Base-by-base conservation (phyloP, 2,113 vertebrate genomes). In the Ophiodon elongatus region DNA sequence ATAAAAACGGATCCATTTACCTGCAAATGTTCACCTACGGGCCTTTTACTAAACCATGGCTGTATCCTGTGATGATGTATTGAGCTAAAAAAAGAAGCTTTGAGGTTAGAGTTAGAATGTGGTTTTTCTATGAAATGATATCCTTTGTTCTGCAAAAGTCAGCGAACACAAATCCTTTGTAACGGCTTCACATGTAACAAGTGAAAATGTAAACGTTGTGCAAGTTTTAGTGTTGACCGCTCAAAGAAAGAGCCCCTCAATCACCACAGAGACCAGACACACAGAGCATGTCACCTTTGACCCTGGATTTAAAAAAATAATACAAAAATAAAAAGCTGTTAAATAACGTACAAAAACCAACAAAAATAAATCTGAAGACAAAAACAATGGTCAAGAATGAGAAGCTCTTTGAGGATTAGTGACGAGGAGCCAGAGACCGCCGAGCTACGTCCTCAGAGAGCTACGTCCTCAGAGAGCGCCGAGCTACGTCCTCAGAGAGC, bases 181-280 rank as follows among this genome's bases (percentile, higher is more conserved):
- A 50, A 79, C 37, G 15, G 43, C 50, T 70, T 43, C 14, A 65
- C 45, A 8, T 13, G 73, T 60, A 60, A 85, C 27, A 4, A 72
- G 43, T 76, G 27, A 64, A 76, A 50, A 84, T 88, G 84, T 90
- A 92, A 94, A 94, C 82, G 72, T 75, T 84, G 87, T 83, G 82
- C 82, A 84, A 88, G 67, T 70, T 1, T 69, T 60, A 83, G 56
- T 68, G 81, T 90, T 88, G 47, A 84, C 37, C 63, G 73, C 59
- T 41, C 21, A 23, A 4, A 64, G 41, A 76, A 47, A n/a, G 50
- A 74, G n/a, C 25, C 2, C 8, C 47, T 17, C 14, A 73, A 39
- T 76, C 52, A 50, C 31, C 71, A 78, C 68, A 63, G 37, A 80
- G 50, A 85, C 31, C 7, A 79, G 19, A 89, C 56, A 15, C 2